Evolutionary conservation across 2,888 invertebrate species (phyloP).

Genomic region (Eupithecia centaureata): DNA sequence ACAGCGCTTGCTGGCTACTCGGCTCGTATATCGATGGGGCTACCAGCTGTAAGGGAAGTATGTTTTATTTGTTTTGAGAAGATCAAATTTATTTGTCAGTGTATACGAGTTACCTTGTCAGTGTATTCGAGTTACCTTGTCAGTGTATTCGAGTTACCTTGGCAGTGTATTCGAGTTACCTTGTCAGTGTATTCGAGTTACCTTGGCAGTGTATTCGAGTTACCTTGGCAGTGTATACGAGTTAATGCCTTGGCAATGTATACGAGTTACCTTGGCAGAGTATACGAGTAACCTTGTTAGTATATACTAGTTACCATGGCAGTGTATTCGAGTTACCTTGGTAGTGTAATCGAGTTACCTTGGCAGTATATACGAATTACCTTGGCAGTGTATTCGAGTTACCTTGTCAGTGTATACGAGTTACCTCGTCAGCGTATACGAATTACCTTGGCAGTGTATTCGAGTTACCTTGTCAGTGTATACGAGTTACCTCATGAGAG

Average conservation of each 20-base stretch:
- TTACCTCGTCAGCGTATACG: not conserved
- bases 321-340: no score
- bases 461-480: constrained; percentile 62
- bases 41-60: constrained; percentile 51
- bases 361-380: not conserved
- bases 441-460: not conserved
- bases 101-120: not conserved
- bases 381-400: no score
- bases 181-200: not conserved
- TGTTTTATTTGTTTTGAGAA: not conserved
- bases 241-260: not conserved
- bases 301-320: not conserved
- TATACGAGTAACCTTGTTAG: not conserved
- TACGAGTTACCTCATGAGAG: no score
- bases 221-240: not conserved
- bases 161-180: no score
- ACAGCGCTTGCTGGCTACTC: constrained; percentile 57
- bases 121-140: not conserved
- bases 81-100: not conserved
- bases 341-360: no score
- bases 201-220: not conserved
- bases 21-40: constrained; percentile 63
- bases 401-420: constrained; percentile 56
- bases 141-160: no score
- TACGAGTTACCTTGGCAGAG: no score